phyloP scores from a whole-genome alignment of 1,140 invertebrate genomes.

The Drosophila kurseongensis region DNA sequence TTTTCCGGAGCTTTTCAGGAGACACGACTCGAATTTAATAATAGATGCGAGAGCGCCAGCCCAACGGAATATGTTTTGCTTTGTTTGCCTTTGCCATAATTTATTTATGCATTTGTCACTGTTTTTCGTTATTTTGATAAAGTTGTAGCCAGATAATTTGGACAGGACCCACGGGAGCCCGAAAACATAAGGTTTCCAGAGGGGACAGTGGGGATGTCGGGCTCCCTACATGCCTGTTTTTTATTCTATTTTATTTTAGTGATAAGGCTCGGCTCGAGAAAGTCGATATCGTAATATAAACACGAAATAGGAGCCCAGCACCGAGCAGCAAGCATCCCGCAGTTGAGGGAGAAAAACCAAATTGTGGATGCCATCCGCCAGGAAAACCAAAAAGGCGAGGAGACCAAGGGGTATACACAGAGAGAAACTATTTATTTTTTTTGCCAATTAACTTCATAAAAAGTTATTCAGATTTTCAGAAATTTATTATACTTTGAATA shows the following conservation, averaged over 20 bases:
- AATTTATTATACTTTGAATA: no score
- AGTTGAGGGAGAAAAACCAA: conserved; percentile 41
- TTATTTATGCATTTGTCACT: conserved; percentile 79
- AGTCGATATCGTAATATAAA: conserved; percentile 83
- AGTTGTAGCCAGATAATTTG: conserved; percentile 76
- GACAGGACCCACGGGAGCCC: conserved; percentile 50
- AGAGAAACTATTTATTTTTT: neutral
- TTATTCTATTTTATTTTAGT: conserved; percentile 24
- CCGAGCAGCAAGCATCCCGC: conserved; percentile 35
- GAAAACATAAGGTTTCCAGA: conserved; percentile 2
- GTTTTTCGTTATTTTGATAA: conserved; percentile 69
- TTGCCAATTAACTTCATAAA: no score
- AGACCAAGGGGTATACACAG: conserved; percentile 12
- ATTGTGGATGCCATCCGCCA: conserved; percentile 50
- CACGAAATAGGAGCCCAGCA: conserved; percentile 77
- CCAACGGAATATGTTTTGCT: conserved; percentile 48
- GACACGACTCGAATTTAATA: conserved; percentile 25
- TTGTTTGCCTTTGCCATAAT: conserved; percentile 55
- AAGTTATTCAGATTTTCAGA: no score
- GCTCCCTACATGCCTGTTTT: neutral
- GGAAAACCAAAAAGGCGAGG: conserved; percentile 17
- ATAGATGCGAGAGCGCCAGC: conserved; percentile 10
- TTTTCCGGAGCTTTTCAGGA: conserved; percentile 50
- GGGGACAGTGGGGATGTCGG: neutral
- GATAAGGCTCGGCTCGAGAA: conserved; percentile 63